Evolutionary conservation across 2,113 vertebrate species (phyloP), one percentile per base, ranked within the genome.

Genomic region (Fregata magnificens): DNA sequence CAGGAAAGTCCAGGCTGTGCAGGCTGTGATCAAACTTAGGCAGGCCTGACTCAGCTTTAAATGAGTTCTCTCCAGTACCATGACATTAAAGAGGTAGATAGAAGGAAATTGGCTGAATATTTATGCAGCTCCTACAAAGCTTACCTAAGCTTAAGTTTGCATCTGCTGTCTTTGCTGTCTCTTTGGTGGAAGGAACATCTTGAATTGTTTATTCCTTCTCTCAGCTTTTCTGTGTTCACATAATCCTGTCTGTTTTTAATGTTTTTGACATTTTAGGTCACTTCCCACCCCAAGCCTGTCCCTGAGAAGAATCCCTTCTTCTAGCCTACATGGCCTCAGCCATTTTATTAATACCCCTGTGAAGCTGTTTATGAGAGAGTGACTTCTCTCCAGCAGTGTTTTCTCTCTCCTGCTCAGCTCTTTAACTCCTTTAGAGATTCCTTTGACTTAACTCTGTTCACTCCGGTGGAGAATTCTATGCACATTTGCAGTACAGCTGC

Each of bases 61-160:
- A 85, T 56, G 70, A 76, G 77, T 85, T 95, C n/a, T 67, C 86
- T 84, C 86, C 70, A 72, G 73, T 65, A 65, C 78, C 3, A 31
- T 82, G 92, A 87, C 87, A 85, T 50, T 91, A 84, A 47, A 87
- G 65, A 84, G 66, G 73, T 47, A 94, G 87, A 44, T 17, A 88
- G 86, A 93, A 93, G 73, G 87, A 94, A 96, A 95, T 9, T 72
- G 84, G 65, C 81, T 87, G 92, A 90, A 69, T 96, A 93, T 93
- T 96, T 96, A 90, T 90, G 90, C 70, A 96, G 66, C 71, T 95
- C 59, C 62, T 82, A 80, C 92, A 90, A 93, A 96, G 95, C 95
- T 96, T 96, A 96, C 96, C 96, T 96, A 97, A 97, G 97, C 95
- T 96, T 53, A 92, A 94, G 93, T 90, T 93, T 83, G 85, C 96